Percentiles rank a stretch among this genome's conserved stretches.
Conservation (phyloP, 2,888 invertebrate species). For the Escarpia spicata region DNA sequence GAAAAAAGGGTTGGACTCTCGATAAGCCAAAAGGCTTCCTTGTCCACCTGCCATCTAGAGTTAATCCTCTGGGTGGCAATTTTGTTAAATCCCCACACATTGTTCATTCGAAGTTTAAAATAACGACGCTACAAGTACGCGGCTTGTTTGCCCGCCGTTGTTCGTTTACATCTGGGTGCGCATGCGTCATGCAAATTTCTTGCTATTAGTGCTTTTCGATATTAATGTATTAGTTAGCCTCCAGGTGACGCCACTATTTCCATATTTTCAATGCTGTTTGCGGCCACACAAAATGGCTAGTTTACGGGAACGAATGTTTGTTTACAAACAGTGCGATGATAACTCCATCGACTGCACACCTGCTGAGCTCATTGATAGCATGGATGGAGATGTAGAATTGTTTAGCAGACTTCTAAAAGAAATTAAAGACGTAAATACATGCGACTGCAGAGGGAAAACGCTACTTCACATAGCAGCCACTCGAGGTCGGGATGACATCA, state of each 20-base stretch:
- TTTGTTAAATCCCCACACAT: too few relatives aligned
- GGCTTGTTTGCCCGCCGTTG: too few relatives aligned
- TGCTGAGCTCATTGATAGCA: neutral
- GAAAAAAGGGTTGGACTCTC: too few relatives aligned
- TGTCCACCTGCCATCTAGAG: too few relatives aligned
- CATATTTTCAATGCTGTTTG: neutral
- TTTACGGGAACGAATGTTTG: neutral
- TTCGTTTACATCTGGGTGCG: too few relatives aligned
- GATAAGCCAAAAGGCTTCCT: too few relatives aligned
- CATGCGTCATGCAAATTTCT: too few relatives aligned
- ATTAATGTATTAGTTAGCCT: too few relatives aligned
- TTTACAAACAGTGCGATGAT: neutral
- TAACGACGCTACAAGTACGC: too few relatives aligned
- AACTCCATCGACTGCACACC: neutral
- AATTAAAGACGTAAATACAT: neutral
- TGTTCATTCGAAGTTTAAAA: too few relatives aligned
- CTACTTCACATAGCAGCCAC: slow-evolving; percentile 42
- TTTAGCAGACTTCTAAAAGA: neutral
- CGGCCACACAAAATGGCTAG: neutral
- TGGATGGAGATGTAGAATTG: neutral
- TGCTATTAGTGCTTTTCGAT: too few relatives aligned
- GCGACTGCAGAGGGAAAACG: neutral
- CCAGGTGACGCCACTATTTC: neutral
- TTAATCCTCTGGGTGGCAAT: too few relatives aligned
- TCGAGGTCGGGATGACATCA: slow-evolving; percentile 41